A percentile compares a stretch with the other conserved stretches of the same genome.
These are phyloP conservation scores for Ips nitidus DNA, from an alignment of 1,140 invertebrate genomes.

Conservation along the genomic window DNA sequence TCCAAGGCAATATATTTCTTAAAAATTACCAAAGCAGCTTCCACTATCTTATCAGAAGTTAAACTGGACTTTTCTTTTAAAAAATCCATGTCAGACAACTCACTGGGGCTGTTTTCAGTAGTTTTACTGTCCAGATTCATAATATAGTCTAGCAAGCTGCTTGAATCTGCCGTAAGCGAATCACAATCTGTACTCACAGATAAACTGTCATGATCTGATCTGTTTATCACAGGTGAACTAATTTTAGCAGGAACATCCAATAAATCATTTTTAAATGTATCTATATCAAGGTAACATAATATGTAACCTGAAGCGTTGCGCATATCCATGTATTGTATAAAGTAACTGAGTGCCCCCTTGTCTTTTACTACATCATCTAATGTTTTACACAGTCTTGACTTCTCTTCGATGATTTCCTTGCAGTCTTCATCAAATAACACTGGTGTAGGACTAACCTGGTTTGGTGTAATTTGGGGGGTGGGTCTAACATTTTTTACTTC, in stretches of 20 bases:
- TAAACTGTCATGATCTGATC: conserved; percentile 50
- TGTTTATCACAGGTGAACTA: conserved; percentile 31
- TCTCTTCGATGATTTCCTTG: conserved; percentile 16
- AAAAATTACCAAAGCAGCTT: conserved; percentile 58
- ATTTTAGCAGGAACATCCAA: conserved; percentile 21
- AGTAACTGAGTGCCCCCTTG: conserved; percentile 69
- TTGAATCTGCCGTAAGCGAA: conserved; percentile 49
- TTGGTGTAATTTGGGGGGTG: too few species aligned
- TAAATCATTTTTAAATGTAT: conserved; percentile 59
- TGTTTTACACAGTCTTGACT: conserved; percentile 64
- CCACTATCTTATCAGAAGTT: conserved; percentile 46
- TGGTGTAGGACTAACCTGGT: too few species aligned
- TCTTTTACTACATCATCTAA: conserved; percentile 67
- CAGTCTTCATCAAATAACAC: not conserved
- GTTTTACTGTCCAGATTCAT: conserved; percentile 35
- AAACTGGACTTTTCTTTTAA: conserved; percentile 19
- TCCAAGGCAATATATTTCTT: conserved; percentile 58
- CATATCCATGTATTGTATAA: conserved; percentile 72
- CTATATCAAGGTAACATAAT: conserved; percentile 74
- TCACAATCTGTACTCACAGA: conserved; percentile 53
- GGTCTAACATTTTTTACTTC: too few species aligned
- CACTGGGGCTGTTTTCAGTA: conserved; percentile 31
- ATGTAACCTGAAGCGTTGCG: conserved; percentile 60
- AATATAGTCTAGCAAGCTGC: conserved; percentile 46
- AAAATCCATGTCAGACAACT: conserved; percentile 13